phyloP scores from a whole-genome alignment of 2,113 vertebrate genomes.

The Stigmatopora argus region DNA sequence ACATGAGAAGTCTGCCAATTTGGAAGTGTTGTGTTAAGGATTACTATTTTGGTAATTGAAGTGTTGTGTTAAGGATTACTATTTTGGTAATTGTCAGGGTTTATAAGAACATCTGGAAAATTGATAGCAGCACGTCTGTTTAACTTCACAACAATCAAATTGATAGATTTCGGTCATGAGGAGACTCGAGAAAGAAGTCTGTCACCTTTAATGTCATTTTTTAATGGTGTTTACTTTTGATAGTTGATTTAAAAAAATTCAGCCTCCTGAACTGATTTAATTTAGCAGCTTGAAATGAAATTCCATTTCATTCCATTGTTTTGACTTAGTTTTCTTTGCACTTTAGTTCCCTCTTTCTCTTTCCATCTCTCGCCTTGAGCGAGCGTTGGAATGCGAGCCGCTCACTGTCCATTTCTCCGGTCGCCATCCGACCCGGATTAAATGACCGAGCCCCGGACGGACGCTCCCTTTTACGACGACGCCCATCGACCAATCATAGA shows the following conservation, averaged over 20 bases:
- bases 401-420: background rate
- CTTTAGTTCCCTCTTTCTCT: background rate
- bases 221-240: no score
- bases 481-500: slow-evolving; percentile 3
- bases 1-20: background rate
- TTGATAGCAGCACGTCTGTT: no score
- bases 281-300: background rate
- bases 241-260: background rate
- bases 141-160: no score
- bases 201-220: no score
- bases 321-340: background rate
- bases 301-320: slow-evolving; percentile 5
- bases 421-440: background rate
- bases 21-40: background rate
- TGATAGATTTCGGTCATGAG: no score
- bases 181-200: no score
- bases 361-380: slow-evolving; percentile 17
- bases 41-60: no score
- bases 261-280: background rate
- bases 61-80: no score
- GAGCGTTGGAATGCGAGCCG: background rate
- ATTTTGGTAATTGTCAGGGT: no score
- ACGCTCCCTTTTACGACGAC: background rate
- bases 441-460: background rate
- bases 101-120: no score